A percentile compares a stretch with the other conserved stretches of the same genome.
Conservation (phyloP, 2,113 vertebrate species). For the Onychorhynchus coronatus region DNA sequence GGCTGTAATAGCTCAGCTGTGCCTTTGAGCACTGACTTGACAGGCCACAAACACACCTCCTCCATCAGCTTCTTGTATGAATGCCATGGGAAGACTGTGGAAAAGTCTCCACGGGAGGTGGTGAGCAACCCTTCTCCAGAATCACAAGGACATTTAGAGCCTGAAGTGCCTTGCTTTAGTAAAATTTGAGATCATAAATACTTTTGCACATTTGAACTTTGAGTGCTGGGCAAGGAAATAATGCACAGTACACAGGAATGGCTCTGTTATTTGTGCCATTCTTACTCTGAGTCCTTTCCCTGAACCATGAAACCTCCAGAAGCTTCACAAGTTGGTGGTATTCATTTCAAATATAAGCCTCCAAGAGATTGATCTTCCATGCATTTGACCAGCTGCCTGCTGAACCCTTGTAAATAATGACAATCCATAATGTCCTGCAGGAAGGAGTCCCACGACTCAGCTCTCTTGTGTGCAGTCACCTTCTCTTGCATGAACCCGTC, state of each 20-base stretch:
- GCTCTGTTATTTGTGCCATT: not conserved
- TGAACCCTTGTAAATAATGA: not conserved
- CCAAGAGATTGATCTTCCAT: not conserved
- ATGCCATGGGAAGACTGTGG: not conserved
- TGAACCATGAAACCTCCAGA: not conserved
- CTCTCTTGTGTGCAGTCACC: not conserved
- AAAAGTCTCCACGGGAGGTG: not conserved
- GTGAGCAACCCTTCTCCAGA: not conserved
- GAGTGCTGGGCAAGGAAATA: not conserved
- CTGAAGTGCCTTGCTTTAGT: not conserved
- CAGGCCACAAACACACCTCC: fast-evolving
- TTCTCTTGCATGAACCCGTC: not conserved
- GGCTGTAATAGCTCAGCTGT: not conserved
- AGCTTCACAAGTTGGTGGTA: not conserved
- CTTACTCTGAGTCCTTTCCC: not conserved
- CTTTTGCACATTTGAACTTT: not conserved
- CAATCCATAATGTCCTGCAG: not conserved
- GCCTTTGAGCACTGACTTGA: not conserved
- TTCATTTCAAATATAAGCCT: not conserved
- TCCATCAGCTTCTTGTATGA: not conserved
- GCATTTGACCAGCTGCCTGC: not conserved
- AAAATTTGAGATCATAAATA: not conserved
- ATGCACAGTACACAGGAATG: not conserved
- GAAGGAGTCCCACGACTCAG: not conserved
- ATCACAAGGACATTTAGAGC: not conserved